Evolutionary conservation across 2,888 invertebrate genomes (phyloP).

Genomic region (Pimpla rufipes): DNA sequence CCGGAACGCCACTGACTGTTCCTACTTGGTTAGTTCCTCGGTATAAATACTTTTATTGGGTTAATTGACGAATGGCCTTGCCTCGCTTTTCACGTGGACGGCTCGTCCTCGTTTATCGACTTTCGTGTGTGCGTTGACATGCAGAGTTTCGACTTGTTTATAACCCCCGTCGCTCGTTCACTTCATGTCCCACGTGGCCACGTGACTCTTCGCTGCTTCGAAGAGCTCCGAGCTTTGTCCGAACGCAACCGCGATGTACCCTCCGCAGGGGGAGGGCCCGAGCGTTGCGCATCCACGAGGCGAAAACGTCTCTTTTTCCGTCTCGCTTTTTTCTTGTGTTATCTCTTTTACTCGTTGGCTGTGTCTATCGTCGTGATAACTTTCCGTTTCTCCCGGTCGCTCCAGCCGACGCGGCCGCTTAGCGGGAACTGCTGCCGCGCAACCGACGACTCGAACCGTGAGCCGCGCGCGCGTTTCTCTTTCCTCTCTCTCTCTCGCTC

Average conservation of each 20-base stretch:
- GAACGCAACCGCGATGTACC: conserved; percentile 28
- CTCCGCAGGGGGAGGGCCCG: conserved; percentile 40
- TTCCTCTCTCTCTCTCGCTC: conserved; percentile 6
- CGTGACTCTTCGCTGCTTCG: background rate
- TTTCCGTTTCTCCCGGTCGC: conserved; percentile 69
- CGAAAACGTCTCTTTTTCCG: background rate
- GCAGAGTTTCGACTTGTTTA: conserved; percentile 9
- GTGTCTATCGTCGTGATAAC: conserved; percentile 4
- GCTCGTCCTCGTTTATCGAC: conserved; percentile 22
- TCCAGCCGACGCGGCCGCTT: conserved; percentile 84
- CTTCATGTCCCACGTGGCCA: conserved; percentile 41
- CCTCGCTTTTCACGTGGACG: conserved; percentile 28
- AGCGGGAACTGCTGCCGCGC: conserved; percentile 82
- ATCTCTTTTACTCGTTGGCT: background rate
- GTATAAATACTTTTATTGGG: background rate
- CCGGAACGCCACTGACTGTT: background rate
- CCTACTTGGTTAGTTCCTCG: background rate
- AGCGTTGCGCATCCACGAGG: conserved; percentile 40
- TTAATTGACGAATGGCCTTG: conserved; percentile 22
- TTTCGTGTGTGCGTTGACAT: conserved; percentile 10
- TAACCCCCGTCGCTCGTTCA: conserved; percentile 24
- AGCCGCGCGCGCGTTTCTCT: conserved; percentile 60
- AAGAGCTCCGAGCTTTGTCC: conserved; percentile 7
- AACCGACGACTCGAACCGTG: conserved; percentile 61
- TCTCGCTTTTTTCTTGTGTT: background rate